Evolutionary conservation across 1,140 invertebrate genomes (phyloP).

Genomic region (Euschistus heros): DNA sequence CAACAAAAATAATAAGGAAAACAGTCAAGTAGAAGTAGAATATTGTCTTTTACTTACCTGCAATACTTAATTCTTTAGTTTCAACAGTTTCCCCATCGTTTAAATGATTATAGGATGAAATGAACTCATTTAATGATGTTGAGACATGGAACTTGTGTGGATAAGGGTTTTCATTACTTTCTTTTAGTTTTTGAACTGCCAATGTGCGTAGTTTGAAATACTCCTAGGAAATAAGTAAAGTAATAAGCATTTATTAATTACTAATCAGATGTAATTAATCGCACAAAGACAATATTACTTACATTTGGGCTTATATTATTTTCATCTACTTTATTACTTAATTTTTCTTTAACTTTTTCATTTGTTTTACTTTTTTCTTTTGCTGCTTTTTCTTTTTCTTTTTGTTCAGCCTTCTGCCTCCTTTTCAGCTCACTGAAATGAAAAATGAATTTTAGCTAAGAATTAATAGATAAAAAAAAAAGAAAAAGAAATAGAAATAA

Average conservation of each 20-base stretch:
- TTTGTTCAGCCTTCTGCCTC: conserved; percentile 80
- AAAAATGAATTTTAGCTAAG: conserved; percentile 17
- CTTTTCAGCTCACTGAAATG: conserved; percentile 82
- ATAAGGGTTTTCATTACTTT: conserved; percentile 74
- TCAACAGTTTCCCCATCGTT: conserved; percentile 69
- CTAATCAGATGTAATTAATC: not conserved
- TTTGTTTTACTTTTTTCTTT: conserved; percentile 47
- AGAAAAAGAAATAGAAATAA: not conserved
- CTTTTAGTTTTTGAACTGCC: conserved; percentile 67
- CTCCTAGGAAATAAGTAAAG: conserved; percentile 44
- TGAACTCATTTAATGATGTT: conserved; percentile 80
- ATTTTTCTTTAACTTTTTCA: conserved; percentile 34
- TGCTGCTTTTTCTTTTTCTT: conserved; percentile 84
- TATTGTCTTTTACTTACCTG: conserved; percentile 42
- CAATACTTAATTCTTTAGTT: conserved; percentile 59
- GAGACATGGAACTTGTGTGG: conserved; percentile 97
- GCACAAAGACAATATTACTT: conserved; percentile 29
- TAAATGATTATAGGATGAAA: conserved; percentile 66
- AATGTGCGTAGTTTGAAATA: conserved; percentile 76
- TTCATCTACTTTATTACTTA: conserved; percentile 45
- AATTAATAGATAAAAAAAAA: not conserved
- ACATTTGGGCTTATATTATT: conserved; percentile 88
- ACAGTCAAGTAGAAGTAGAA: not conserved
- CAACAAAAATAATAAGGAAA: not conserved
- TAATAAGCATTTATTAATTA: not conserved